Evolutionary conservation across 92 coral and sea anemone genomes (phyloP).

Genomic region (Nematostella vectensis): DNA sequence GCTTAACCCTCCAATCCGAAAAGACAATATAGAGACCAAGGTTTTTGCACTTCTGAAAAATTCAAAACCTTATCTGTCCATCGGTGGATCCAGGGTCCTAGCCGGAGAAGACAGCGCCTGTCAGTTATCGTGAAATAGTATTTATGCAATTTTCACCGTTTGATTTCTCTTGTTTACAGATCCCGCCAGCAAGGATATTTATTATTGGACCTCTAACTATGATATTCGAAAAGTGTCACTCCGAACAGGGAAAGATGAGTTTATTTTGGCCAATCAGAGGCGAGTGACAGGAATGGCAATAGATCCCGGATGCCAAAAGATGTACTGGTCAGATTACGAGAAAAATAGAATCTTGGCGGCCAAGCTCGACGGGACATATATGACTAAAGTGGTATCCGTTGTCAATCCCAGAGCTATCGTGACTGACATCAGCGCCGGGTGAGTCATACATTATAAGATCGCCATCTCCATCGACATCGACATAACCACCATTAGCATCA

Average conservation of each 20-base stretch:
- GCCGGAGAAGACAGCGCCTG: too few relatives aligned
- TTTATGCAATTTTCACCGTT: too few relatives aligned
- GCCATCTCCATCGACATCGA: too few relatives aligned
- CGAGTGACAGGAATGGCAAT: constrained; percentile 6
- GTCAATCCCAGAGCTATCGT: constrained; percentile 5
- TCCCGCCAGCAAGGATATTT: background rate
- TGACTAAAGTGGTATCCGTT: background rate
- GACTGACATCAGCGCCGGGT: constrained; percentile 8
- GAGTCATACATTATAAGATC: constrained; percentile 5
- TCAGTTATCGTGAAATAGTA: too few relatives aligned
- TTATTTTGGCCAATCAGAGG: background rate
- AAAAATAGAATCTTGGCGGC: constrained; percentile 11
- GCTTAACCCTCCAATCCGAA: too few relatives aligned
- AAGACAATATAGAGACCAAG: too few relatives aligned
- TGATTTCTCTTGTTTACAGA: too few relatives aligned
- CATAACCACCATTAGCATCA: too few relatives aligned
- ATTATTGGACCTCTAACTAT: background rate
- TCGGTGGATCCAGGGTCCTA: too few relatives aligned
- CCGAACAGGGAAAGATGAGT: background rate
- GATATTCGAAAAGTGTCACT: background rate
- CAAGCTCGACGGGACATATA: constrained; percentile 7
- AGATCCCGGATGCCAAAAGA: constrained; percentile 17
- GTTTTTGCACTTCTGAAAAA: too few relatives aligned
- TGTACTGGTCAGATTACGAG: constrained; percentile 15
- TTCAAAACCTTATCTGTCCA: too few relatives aligned